phyloP scores from a whole-genome alignment of 1,140 invertebrate genomes.

The Laupala kohalensis region DNA sequence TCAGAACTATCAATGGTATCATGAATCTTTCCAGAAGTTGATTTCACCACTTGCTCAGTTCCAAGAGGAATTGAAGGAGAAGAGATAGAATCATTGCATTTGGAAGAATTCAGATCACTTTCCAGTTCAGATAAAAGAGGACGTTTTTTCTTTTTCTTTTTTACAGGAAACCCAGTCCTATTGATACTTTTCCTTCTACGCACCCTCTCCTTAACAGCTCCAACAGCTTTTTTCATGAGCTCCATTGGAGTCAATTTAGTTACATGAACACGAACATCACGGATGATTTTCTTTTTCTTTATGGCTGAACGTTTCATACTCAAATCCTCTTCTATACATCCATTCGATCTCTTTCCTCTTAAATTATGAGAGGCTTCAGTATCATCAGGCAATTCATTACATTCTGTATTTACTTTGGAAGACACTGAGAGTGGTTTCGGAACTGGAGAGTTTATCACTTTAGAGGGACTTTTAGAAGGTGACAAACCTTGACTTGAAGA shows the following conservation, averaged over 20 bases:
- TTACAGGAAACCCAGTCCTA: constrained; percentile 70
- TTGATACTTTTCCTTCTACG: constrained; percentile 65
- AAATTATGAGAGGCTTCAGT: neutral
- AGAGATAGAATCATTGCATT: neutral
- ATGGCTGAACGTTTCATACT: constrained; percentile 12
- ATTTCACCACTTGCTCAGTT: neutral
- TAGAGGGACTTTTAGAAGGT: neutral
- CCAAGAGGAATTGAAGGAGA: too few species aligned
- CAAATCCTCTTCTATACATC: neutral
- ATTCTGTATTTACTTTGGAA: neutral
- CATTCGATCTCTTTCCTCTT: constrained; percentile 4
- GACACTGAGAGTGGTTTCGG: neutral
- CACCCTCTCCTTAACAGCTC: constrained; percentile 43
- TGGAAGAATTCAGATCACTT: neutral
- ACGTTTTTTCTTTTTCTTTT: constrained; percentile 74
- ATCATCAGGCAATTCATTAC: neutral
- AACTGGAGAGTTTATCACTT: neutral
- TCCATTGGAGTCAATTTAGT: constrained; percentile 33
- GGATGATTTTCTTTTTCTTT: constrained; percentile 38
- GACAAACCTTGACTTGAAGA: neutral
- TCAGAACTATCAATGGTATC: neutral
- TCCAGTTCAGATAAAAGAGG: constrained; percentile 1
- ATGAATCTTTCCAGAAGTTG: neutral
- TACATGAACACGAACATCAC: constrained; percentile 37
- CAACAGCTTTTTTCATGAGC: constrained; percentile 19